Conservation (phyloP, 2,113 vertebrate genomes). For the Malurus melanocephalus region DNA sequence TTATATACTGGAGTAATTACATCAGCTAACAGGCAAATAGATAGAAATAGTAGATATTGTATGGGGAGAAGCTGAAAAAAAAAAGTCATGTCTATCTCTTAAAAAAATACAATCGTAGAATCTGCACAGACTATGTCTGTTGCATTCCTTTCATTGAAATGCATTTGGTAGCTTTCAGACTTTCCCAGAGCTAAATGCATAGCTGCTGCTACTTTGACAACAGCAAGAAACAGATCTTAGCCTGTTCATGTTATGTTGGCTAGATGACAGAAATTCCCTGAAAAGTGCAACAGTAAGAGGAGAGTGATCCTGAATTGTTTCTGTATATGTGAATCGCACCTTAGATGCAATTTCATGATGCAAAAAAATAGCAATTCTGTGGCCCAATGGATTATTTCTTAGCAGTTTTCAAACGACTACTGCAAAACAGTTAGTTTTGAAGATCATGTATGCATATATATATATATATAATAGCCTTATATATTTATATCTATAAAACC, state of each 20-base stretch:
- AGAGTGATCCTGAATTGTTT: background rate
- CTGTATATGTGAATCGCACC: background rate
- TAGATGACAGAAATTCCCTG: background rate
- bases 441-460: background rate
- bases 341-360: background rate
- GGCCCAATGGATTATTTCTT: background rate
- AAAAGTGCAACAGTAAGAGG: background rate
- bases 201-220: constrained; percentile 23
- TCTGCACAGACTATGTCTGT: background rate
- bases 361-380: background rate
- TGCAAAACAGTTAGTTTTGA: background rate
- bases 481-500: background rate
- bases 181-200: background rate
- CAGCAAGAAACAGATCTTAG: background rate
- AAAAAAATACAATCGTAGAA: background rate
- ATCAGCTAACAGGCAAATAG: background rate
- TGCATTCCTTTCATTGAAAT: background rate
- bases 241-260: background rate
- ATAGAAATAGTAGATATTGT: background rate
- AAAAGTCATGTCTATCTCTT: background rate
- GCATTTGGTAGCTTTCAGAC: background rate
- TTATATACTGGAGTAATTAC: background rate
- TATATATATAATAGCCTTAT: background rate
- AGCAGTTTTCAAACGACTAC: background rate
- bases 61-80: background rate